Evolutionary conservation across 2,113 vertebrate species (phyloP), one percentile per base, ranked within the genome.

Genomic region (Ciconia maguari): DNA sequence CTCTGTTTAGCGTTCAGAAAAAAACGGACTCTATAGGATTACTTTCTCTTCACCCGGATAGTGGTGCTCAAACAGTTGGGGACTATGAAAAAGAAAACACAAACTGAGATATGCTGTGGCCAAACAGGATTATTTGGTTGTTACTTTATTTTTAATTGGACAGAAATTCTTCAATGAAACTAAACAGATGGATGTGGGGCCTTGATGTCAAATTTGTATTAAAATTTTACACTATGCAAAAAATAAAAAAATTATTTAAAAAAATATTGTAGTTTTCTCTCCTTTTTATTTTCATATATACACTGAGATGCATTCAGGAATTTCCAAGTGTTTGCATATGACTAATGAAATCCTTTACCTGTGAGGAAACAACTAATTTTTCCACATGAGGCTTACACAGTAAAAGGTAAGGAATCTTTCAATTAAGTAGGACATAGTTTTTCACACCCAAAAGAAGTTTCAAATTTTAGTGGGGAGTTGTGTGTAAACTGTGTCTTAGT

Each of bases 201-300:
- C 95, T 97, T 79, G 86, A 96, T 93, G 95, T 94, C 94, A 97
- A 96, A 92, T 96, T 97, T 96, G 95, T 98, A 97, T 95, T 97
- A 98, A 97, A 98, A 98, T 97, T 97, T 98, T 97, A 98, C 95
- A 97, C 96, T 98, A 98, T 95, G 98, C 87, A 97, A 98, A 98
- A 98, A 98, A 98, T 98, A 98, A 98, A 98, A 98, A 98, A 98
- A 87, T 16, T 98, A 97, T 97, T 98, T 98, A 97, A 81, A 98
- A 98, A 98, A 98, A 98, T 98, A 98, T 95, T 93, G 93, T 95
- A 38, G 93, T 97, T 98, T 96, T 98, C 96, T 97, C 95, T 98
- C 96, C 95, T 97, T 98, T 97, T 97, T 97, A 97, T 98, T 98
- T 98, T 98, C 97, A 98, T 98, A 97, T 98, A 98, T 98, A 98